Conservation (phyloP, 2,113 vertebrate genomes). For the Orycteropus afer region DNA sequence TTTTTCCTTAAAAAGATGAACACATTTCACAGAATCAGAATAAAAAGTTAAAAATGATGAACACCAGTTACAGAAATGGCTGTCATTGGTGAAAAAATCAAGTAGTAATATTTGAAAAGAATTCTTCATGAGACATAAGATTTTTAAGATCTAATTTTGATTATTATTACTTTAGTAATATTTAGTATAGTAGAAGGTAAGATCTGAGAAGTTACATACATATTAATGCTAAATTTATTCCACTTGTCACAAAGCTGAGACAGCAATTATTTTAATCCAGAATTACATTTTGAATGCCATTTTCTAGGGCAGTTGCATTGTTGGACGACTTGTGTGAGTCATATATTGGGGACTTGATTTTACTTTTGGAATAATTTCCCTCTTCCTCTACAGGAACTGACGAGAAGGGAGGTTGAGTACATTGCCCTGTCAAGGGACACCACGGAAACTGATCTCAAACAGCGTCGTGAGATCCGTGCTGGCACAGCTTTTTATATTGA, state of each 20-base stretch:
- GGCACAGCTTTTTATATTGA: slow-evolving; percentile 97
- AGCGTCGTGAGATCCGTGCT: slow-evolving; percentile 94
- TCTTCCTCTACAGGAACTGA: slow-evolving; percentile 92
- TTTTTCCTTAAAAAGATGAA: background rate
- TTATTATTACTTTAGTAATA: slow-evolving; percentile 30
- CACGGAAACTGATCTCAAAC: slow-evolving; percentile 97
- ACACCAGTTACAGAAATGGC: slow-evolving; percentile 6
- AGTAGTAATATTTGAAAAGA: slow-evolving; percentile 38
- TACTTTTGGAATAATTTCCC: slow-evolving; percentile 63
- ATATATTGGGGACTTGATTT: slow-evolving; percentile 22
- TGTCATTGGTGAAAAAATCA: background rate
- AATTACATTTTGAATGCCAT: background rate
- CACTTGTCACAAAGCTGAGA: slow-evolving; percentile 29
- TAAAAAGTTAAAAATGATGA: no score
- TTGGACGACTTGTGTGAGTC: slow-evolving; percentile 33
- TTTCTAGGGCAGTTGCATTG: slow-evolving; percentile 8
- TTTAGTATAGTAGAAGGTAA: background rate
- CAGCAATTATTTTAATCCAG: background rate
- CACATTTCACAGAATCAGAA: no score
- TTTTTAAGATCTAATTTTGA: slow-evolving; percentile 32
- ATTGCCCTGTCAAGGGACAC: slow-evolving; percentile 96
- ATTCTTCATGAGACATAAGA: background rate
- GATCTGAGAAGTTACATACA: background rate
- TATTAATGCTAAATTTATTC: background rate
- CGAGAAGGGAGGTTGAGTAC: slow-evolving; percentile 95